Evolutionary conservation across 2,113 vertebrate genomes (phyloP), one percentile per base, ranked within the genome.

Genomic region (Cyprinodon tularosa): DNA sequence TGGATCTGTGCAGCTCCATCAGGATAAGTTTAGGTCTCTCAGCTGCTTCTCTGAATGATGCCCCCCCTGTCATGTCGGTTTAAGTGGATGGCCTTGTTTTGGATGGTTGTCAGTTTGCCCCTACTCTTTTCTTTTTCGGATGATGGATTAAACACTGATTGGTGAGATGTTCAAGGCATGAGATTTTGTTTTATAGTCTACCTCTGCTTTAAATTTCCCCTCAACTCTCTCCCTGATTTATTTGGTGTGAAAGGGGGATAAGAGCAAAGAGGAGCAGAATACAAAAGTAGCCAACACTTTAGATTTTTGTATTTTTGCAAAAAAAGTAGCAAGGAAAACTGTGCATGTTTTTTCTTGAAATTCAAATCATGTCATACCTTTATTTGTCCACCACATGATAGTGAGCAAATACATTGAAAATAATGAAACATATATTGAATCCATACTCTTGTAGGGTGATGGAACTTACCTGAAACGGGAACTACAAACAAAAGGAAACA

Each of bases 391-490:
- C 9, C 15, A 20, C 50, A 20, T 57, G 3, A n/a, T 0, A 8
- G 17, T 7, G 7, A n/a, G 6, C 20, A 20, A 2, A 57, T 20
- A n/a, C 7, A 14, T 57, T n/a, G 50, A 4, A 57, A 6, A 7
- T 15, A 29, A 29, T 29, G 29, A 29, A 29, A 29, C 29, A 29
- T 29, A 29, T 29, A 29, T 29, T 15, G 50, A 20, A n/a, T 57
- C 50, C 50, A 57, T 57, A 57, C 50, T 57, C 50, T 57, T n/a
- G 50, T 20, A n/a, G 14, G 50, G 17, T 8, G 50, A 15, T 57
- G 50, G 15, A 86, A 87, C 86, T 88, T 85, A 81, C 73, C 78
- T 78, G 85, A 92, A 89, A 82, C 75, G 79, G 85, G 86, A 76
- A 84, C 79, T 73, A 76, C 80, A 87, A 80, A 87, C 86, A 87